Conservation (phyloP, 2,113 vertebrate species). For the Cynocephalus volans region DNA sequence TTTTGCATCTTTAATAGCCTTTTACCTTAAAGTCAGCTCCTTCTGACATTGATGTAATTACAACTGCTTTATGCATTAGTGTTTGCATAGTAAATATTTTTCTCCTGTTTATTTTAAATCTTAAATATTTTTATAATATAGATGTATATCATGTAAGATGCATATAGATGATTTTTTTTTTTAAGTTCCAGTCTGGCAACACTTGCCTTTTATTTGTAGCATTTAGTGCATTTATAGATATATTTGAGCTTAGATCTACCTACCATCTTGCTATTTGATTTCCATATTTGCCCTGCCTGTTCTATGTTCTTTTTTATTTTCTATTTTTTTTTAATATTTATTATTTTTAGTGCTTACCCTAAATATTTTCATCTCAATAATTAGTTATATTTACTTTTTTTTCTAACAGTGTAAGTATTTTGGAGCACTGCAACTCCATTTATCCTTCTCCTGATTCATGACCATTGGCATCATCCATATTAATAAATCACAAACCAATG, state of each 20-base stretch:
- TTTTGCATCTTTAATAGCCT: background rate
- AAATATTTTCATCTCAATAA: background rate
- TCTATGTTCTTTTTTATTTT: background rate
- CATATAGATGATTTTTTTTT: background rate
- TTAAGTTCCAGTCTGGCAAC: background rate
- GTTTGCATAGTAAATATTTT: background rate
- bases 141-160: background rate
- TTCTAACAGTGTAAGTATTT: background rate
- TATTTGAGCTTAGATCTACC: background rate
- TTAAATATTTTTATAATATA: background rate
- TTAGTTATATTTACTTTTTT: background rate
- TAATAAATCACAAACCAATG: background rate
- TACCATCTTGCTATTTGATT: background rate
- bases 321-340: background rate
- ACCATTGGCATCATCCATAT: background rate
- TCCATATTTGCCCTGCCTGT: background rate
- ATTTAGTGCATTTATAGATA: background rate
- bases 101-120: background rate
- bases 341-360: background rate
- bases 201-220: background rate
- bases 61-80: background rate
- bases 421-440: too few species aligned
- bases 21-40: background rate
- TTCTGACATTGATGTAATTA: background rate
- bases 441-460: too few species aligned